Evolutionary conservation across 1,140 invertebrate species (phyloP).

Genomic region (Octopus bimaculoides): DNA sequence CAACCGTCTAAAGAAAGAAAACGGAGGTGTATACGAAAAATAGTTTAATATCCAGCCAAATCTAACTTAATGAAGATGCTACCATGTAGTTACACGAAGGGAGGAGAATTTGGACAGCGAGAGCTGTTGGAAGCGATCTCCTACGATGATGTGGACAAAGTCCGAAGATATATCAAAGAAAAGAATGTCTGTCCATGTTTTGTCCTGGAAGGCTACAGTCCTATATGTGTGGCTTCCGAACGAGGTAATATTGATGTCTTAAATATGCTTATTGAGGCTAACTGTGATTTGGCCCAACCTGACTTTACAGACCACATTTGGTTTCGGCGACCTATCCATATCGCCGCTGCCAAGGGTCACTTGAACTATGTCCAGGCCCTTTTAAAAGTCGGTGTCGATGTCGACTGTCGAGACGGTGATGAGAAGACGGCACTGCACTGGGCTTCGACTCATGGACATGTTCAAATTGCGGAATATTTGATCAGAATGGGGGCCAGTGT

Average conservation of each 20-base stretch:
- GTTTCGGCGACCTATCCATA: conserved; percentile 45
- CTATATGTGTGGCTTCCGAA: conserved; percentile 31
- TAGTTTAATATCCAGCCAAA: background rate
- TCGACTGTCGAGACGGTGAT: conserved; percentile 42
- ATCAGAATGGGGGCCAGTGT: conserved; percentile 32
- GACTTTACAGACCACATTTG: conserved; percentile 33
- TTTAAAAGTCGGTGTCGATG: conserved; percentile 35
- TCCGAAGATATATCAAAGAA: conserved; percentile 25
- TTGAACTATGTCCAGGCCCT: conserved; percentile 32
- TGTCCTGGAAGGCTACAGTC: conserved; percentile 27
- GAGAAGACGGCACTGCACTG: conserved; percentile 48
- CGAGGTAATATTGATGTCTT: conserved; percentile 29
- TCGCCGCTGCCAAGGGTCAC: conserved; percentile 43
- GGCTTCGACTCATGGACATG: conserved; percentile 43
- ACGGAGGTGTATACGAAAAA: too few species aligned
- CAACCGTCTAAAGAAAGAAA: too few species aligned
- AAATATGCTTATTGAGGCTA: conserved; percentile 29
- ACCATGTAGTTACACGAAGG: background rate
- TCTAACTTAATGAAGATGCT: background rate
- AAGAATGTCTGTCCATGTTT: conserved; percentile 35
- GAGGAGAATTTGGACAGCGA: background rate
- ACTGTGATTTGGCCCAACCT: conserved; percentile 26
- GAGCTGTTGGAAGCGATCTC: conserved; percentile 31
- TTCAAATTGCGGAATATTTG: conserved; percentile 34
- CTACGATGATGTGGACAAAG: conserved; percentile 24